A percentile compares a stretch with the other conserved stretches of the same genome.
Evolutionary conservation across 2,888 invertebrate genomes (phyloP).

Genomic region (Tolmerus cingulatus): DNA sequence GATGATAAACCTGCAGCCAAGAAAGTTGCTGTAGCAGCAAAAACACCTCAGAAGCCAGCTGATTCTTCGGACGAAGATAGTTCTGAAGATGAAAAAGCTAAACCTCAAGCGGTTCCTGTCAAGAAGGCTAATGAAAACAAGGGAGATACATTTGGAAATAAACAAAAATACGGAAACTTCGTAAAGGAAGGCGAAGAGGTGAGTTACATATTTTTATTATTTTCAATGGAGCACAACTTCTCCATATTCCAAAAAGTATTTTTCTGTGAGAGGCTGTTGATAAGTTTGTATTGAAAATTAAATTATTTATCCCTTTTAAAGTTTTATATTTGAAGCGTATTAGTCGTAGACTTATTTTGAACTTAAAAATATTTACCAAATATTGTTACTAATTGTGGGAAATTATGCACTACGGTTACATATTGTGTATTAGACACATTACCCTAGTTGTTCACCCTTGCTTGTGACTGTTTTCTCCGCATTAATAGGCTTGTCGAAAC

Average conservation of each 20-base stretch:
- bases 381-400: too few relatives aligned
- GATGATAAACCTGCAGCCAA: conserved; percentile 45
- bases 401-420: too few relatives aligned
- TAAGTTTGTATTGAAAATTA: not conserved
- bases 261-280: not conserved
- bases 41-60: conserved; percentile 38
- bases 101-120: conserved; percentile 51
- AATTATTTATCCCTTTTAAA: too few relatives aligned
- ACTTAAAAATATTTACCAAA: too few relatives aligned
- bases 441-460: too few relatives aligned
- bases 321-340: too few relatives aligned
- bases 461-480: too few relatives aligned
- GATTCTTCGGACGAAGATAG: conserved; percentile 52
- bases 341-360: too few relatives aligned
- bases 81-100: conserved; percentile 53
- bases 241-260: not conserved
- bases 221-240: not conserved
- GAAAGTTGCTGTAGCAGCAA: conserved; percentile 41
- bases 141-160: conserved; percentile 48
- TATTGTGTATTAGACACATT: too few relatives aligned
- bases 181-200: conserved; percentile 68
- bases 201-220: not conserved
- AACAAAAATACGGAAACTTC: conserved; percentile 70
- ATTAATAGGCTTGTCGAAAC: too few relatives aligned
- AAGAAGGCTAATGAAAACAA: conserved; percentile 52